Evolutionary conservation across 2,888 invertebrate genomes (phyloP), one percentile per base, ranked within the genome.

Genomic region (Cheilosia soror): DNA sequence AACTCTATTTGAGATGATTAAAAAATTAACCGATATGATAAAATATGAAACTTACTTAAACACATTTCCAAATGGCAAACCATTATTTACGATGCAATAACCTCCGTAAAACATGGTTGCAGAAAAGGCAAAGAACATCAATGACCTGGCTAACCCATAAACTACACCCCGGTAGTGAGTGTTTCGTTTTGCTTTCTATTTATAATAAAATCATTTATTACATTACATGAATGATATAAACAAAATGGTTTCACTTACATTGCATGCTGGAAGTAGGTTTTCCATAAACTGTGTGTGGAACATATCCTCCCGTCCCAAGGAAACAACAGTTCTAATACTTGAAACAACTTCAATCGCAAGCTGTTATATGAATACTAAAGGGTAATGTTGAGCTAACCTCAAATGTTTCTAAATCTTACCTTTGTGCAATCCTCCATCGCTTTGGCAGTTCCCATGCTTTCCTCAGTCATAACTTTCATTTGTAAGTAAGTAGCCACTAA

Each of bases 291-390:
- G 93, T 0, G 92, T 88, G 49, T 95, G 93, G 91, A 97, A 96
- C 33, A 93, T 93, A 27, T 94, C 93, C 91, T 97, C 97, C 40
- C 95, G 93, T 1, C 96, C 95, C 25, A 96, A 91, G 0, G 96
- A 95, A 0, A 94, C 95, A 0, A 96, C 96, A 0, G 97, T 97
- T 49, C 96, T 93, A 7, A 96, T 95, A 88, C 96, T 96, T 5
- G 95, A 94, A 1, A 97, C 95, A 3, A 95, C 96, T 91, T 97
- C 97, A 13, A 96, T 95, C 4, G 96, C 96, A 79, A 96, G 93
- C 71, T 71, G 9, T 29, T 31, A n/a, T 20, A n/a, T 25, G 6
- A 62, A 29, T 4, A 55, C 60, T 42, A 3, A 11, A 33, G 15
- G 2, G 29, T 55, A n/a, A 63, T 72, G 87, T 29, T 27, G 20